A percentile compares a stretch with the other conserved stretches of the same genome.
phyloP scores from a whole-genome alignment of 1,140 invertebrate species.

The Aphidius ervi region DNA sequence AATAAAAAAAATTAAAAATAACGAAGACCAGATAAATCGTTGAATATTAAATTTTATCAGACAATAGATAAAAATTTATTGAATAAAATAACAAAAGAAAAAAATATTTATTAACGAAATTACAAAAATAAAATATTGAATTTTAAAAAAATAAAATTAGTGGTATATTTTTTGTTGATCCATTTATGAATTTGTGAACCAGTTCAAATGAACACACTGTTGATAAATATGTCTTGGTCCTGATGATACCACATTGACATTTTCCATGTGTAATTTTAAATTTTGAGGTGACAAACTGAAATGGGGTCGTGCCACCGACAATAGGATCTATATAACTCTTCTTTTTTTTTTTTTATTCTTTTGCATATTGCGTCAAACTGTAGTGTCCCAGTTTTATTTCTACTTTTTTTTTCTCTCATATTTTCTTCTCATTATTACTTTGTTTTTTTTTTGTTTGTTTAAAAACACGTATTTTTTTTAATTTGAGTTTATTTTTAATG shows the following conservation, averaged over 20 bases:
- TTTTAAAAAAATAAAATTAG: not conserved
- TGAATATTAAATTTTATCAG: too few species aligned
- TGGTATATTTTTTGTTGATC: not conserved
- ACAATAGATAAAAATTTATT: too few species aligned
- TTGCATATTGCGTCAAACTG: constrained; percentile 9
- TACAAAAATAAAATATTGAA: too few species aligned
- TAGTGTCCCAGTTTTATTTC: constrained; percentile 6
- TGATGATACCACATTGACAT: not conserved
- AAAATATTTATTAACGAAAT: too few species aligned
- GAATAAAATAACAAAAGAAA: too few species aligned
- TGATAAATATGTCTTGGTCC: not conserved
- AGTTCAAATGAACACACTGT: not conserved
- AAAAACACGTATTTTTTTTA: not conserved
- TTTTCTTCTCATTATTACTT: not conserved
- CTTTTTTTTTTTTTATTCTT: constrained; percentile 8
- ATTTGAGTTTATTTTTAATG: too few species aligned
- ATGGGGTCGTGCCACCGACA: constrained; percentile 41
- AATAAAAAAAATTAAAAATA: too few species aligned
- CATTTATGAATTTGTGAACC: constrained; percentile 10
- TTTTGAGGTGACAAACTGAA: constrained; percentile 17
- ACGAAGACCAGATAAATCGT: too few species aligned
- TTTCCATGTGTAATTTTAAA: not conserved
- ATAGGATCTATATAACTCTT: constrained; percentile 3
- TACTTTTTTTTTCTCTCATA: not conserved
- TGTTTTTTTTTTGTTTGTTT: not conserved